These are phyloP conservation scores for Rostratula benghalensis DNA, from an alignment of 2,113 vertebrate genomes.

Conservation along the genomic window DNA sequence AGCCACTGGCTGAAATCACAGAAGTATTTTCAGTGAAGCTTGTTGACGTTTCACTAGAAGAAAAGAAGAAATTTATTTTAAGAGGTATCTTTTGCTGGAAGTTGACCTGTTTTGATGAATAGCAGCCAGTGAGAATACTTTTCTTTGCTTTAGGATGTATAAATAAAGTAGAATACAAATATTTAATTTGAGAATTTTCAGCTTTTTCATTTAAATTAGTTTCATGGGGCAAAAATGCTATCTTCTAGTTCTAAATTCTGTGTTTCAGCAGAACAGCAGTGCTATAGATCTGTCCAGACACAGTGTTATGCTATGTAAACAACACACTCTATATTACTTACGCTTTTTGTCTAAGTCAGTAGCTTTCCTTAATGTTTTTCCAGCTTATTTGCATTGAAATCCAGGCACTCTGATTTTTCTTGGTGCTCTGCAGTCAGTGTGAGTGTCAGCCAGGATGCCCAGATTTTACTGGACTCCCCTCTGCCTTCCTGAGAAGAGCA, in stretches of 20 bases:
- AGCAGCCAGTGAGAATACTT: background rate
- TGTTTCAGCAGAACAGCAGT: background rate
- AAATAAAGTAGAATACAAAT: background rate
- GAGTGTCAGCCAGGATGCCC: background rate
- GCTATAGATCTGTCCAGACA: background rate
- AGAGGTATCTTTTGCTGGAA: background rate
- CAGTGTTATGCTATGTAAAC: background rate
- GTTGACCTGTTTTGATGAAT: background rate
- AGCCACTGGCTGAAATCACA: background rate
- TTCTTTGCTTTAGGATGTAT: background rate
- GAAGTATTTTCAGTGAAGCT: background rate
- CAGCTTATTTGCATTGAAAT: background rate
- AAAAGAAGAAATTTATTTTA: background rate
- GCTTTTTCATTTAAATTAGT: background rate
- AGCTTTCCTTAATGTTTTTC: background rate
- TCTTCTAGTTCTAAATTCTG: background rate
- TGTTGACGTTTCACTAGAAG: background rate
- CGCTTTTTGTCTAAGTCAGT: background rate
- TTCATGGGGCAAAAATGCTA: background rate
- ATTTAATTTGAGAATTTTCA: background rate
- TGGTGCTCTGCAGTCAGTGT: background rate
- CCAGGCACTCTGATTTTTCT: accelerated
- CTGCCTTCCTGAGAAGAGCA: background rate
- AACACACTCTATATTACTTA: background rate
- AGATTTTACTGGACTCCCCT: background rate